Base-by-base conservation (phyloP, 1,140 invertebrate species). In the Fopius arisanus region DNA sequence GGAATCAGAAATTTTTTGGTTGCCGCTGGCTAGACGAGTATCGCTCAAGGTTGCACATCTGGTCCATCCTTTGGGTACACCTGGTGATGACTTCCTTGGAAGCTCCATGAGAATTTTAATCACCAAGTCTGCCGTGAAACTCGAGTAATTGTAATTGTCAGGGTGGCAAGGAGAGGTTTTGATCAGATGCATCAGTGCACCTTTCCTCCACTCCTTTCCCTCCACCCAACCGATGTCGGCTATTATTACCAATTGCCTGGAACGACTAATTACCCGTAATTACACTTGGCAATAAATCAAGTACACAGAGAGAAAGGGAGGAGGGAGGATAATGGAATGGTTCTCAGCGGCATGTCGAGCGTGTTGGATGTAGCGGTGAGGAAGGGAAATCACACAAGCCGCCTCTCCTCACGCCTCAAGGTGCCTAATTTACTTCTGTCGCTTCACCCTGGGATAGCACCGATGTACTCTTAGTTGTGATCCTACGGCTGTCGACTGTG, bases 241-340 rank as follows among this genome's bases (percentile, higher is more conserved):
- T 77, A 78, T 79, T 77, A 79, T 76, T 79, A 79, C 70, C 77
- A 78, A 78, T 78, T 79, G 79, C 72, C 77, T 75, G 79, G 72
- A 78, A 78, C 74, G 71, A 69, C 75, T 81, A 80, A 81, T 81
- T 81, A 80, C 73, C 76, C 71, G 76, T 80, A 80, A 81, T 80
- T 79, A 81, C 75, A 67, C 66, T 59, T 14, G 62, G 76, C 75
- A 73, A 79, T 79, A 78, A 73, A 80, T 80, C 76, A 79, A 80
- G 78, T 75, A 77, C 77, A 79, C 73, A 7, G 16, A 19, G 33
- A 37, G 2, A 12, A 37, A 37, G 9, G 33, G 33, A 37, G 19
- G 63, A 75, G 76, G 19, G 63, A 75, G 76, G 74, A 80, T 80
- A 80, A 80, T 77, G 75, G 78, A 66, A 67, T 51, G 79, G 68